These are phyloP conservation scores for Pissodes strobi DNA, from an alignment of 1,140 invertebrate species.

Conservation along the genomic window DNA sequence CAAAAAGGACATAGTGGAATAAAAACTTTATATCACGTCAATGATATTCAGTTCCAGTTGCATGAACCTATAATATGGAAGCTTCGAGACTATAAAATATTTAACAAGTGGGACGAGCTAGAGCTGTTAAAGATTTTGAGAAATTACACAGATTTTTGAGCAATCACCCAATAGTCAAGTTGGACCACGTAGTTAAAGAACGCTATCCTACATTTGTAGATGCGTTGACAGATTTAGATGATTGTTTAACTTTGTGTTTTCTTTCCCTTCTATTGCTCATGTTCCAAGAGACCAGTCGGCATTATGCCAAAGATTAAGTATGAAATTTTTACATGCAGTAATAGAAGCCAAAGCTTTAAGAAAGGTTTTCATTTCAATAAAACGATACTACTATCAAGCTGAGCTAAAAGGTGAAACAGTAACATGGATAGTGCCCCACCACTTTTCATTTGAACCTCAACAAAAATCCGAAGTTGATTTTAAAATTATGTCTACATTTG, in stretches of 20 bases:
- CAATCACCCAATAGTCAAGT: constrained; percentile 83
- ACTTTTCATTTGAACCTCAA: constrained; percentile 80
- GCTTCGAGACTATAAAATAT: constrained; percentile 86
- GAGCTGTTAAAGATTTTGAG: constrained; percentile 77
- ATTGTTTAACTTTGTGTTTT: constrained; percentile 93
- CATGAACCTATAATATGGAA: constrained; percentile 97
- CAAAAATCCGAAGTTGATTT: constrained; percentile 90
- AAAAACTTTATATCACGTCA: constrained; percentile 90
- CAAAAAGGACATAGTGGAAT: constrained; percentile 88
- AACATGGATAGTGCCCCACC: constrained; percentile 97
- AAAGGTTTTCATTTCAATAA: constrained; percentile 97
- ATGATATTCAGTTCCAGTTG: constrained; percentile 96
- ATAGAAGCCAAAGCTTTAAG: constrained; percentile 89
- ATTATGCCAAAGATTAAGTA: constrained; percentile 82
- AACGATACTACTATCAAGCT: constrained; percentile 98
- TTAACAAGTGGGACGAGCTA: constrained; percentile 75
- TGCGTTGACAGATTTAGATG: constrained; percentile 94
- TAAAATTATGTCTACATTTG: constrained; percentile 95
- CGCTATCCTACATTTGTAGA: constrained; percentile 97
- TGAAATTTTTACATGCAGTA: constrained; percentile 97
- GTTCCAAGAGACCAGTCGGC: constrained; percentile 75
- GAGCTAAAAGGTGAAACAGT: constrained; percentile 95
- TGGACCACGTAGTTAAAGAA: constrained; percentile 98
- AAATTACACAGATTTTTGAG: constrained; percentile 73
- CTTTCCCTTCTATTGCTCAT: constrained; percentile 86